Percentiles rank a stretch among this genome's conserved stretches.
Evolutionary conservation across 2,113 vertebrate genomes (phyloP).

Genomic region (Cyprinus carpio): DNA sequence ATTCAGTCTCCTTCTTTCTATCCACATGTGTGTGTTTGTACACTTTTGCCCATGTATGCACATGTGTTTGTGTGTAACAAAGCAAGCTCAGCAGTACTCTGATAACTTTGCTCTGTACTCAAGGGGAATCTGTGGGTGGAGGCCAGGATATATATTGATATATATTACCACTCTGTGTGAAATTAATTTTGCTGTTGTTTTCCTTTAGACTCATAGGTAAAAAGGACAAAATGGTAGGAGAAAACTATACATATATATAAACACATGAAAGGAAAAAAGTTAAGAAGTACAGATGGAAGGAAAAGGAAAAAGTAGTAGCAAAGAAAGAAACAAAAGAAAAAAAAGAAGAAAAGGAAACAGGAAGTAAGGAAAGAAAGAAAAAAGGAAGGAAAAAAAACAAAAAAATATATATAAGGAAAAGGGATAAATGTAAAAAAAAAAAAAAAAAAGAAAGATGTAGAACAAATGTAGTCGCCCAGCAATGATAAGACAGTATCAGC

Average conservation of each 20-base stretch:
- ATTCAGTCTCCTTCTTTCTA: slow-evolving; percentile 9
- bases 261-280: neutral
- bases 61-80: slow-evolving; percentile 57
- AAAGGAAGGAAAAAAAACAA: too few relatives aligned
- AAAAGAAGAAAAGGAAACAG: neutral
- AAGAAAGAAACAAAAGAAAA: neutral
- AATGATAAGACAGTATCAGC: slow-evolving; percentile 5
- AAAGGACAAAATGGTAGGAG: neutral
- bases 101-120: slow-evolving; percentile 74
- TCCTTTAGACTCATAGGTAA: neutral
- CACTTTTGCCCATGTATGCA: slow-evolving; percentile 37
- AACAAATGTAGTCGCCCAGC: neutral
- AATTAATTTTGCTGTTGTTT: neutral
- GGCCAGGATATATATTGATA: slow-evolving; percentile 26
- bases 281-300: neutral
- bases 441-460: slow-evolving; percentile 24
- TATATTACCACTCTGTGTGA: neutral
- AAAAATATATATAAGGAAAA: too few relatives aligned
- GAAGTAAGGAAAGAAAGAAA: slow-evolving; percentile 14
- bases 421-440: neutral
- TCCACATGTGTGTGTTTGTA: slow-evolving; percentile 32
- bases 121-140: slow-evolving; percentile 64
- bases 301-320: too few relatives aligned
- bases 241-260: neutral
- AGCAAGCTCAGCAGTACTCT: slow-evolving; percentile 71